Evolutionary conservation across 1,140 invertebrate genomes (phyloP).

Genomic region (Diploscapter pachys): DNA sequence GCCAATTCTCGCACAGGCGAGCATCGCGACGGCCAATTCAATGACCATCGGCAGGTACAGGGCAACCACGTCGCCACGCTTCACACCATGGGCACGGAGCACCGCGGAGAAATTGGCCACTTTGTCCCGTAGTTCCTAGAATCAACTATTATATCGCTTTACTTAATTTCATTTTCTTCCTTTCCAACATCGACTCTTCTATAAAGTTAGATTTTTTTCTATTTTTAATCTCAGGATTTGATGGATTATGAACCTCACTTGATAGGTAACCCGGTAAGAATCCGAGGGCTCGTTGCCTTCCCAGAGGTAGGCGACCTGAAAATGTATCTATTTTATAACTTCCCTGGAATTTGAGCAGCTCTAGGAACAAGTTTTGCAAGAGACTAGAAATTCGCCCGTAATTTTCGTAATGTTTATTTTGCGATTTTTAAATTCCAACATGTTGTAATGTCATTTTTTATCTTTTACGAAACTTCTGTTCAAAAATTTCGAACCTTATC

Average conservation of each 20-base stretch:
- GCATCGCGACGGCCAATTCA: constrained; percentile 87
- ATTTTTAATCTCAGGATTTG: too few species aligned
- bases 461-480: too few species aligned
- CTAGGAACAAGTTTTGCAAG: too few species aligned
- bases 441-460: too few species aligned
- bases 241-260: too few species aligned
- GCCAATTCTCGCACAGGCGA: constrained; percentile 87
- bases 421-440: too few species aligned
- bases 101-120: constrained; percentile 91
- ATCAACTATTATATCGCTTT: too few species aligned
- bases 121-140: constrained; percentile 64
- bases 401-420: too few species aligned
- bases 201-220: too few species aligned
- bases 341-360: neutral
- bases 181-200: too few species aligned
- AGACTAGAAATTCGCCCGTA: too few species aligned
- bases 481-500: constrained; percentile 69
- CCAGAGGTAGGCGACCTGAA: constrained; percentile 62
- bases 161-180: too few species aligned
- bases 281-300: constrained; percentile 92
- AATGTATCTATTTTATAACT: neutral
- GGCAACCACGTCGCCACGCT: constrained; percentile 85
- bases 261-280: constrained; percentile 79
- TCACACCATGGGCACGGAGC: constrained; percentile 73
- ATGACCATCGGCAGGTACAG: constrained; percentile 98